phyloP scores from a whole-genome alignment of 2,113 vertebrate species.

The Calidris pygmaea region DNA sequence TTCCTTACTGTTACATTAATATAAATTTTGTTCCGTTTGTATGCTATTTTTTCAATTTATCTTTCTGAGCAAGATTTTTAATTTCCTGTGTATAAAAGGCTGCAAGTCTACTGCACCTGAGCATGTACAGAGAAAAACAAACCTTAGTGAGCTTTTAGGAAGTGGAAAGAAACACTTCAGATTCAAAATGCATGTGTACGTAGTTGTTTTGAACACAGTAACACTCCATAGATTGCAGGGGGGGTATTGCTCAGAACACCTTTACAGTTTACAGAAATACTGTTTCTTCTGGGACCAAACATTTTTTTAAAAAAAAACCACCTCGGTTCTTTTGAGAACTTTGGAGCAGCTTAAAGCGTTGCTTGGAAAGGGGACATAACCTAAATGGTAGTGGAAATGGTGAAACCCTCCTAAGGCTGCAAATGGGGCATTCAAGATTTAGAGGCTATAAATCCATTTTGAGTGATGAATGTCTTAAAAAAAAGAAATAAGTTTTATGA shows the following conservation, averaged over 20 bases:
- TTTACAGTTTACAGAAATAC: not conserved
- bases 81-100: not conserved
- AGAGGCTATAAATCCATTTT: not conserved
- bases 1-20: not conserved
- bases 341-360: too few species aligned
- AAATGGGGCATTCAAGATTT: too few species aligned
- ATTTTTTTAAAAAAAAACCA: not conserved
- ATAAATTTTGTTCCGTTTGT: not conserved
- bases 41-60: accelerated
- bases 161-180: not conserved
- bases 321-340: accelerated
- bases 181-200: accelerated
- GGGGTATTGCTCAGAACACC: not conserved
- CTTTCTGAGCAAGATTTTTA: not conserved
- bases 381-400: accelerated
- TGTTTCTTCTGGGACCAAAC: not conserved
- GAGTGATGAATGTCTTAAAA: not conserved
- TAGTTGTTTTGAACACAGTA: not conserved
- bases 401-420: not conserved
- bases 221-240: not conserved
- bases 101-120: not conserved
- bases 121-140: not conserved
- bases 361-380: accelerated
- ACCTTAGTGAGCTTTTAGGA: not conserved
- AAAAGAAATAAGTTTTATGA: accelerated